Conservation (phyloP, 2,797 vertebrate species). For the Cephalopachus bancanus region DNA sequence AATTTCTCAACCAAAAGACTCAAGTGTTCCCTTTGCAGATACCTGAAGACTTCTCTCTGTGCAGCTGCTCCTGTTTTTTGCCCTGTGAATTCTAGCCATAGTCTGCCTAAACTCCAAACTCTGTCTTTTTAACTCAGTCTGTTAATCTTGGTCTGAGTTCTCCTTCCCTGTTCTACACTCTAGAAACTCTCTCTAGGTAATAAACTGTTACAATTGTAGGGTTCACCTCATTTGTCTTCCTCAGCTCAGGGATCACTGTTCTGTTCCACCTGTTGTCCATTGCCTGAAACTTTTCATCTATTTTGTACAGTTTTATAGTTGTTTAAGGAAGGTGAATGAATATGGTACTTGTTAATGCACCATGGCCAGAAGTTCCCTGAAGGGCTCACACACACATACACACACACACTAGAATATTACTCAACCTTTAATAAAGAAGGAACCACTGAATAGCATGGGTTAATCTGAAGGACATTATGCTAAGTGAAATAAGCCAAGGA, state of each 20-base stretch:
- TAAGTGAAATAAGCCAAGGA: conserved; percentile 1
- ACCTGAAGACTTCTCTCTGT: not conserved
- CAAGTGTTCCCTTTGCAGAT: not conserved
- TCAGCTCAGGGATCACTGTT: conserved; percentile 19
- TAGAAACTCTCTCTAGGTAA: not conserved
- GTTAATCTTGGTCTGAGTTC: not conserved
- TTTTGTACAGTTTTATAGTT: conserved; percentile 42
- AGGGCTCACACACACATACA: not conserved
- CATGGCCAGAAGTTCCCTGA: not conserved
- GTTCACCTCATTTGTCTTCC: not conserved
- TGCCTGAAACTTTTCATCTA: conserved; percentile 18
- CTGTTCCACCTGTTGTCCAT: not conserved
- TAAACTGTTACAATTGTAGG: not conserved
- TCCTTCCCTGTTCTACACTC: not conserved
- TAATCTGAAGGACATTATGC: not conserved
- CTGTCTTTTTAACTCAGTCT: not conserved
- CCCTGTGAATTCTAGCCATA: not conserved
- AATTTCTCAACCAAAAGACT: conserved; percentile 16
- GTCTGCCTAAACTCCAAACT: conserved; percentile 34
- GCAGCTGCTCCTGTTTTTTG: not conserved
- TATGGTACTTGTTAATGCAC: not conserved
- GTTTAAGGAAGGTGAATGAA: conserved; percentile 3
- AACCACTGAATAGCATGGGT: not conserved
- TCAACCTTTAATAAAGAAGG: not conserved
- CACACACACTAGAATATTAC: not conserved